Base-by-base conservation (phyloP, 2,888 invertebrate species). In the Apomyelois bistriatella region DNA sequence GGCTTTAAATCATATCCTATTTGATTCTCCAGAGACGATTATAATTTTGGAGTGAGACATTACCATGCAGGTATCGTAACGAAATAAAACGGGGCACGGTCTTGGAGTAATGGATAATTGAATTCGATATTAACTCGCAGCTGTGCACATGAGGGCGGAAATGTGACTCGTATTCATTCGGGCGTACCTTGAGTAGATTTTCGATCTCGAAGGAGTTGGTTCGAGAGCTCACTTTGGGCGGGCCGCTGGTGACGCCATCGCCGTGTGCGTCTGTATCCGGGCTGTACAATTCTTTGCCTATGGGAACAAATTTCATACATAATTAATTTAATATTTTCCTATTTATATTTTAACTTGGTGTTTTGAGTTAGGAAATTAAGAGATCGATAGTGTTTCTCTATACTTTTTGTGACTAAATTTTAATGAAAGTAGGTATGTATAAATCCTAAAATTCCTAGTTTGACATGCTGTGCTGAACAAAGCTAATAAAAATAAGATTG, bases 121-220 rank as follows among this genome's bases (percentile, higher is more conserved):
- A 74, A 78, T 76, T 58, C 61, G 70, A 65, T 72, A 72, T 76
- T 71, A 72, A 64, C 64, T 70, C 69, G 63, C 65, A 70, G 66
- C 64, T 64, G 71, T 67, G 68, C 65, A 63, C 66, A 65, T 65
- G 61, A 67, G 65, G 61, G 62, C 60, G 57, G 61, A 59, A 66
- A 71, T 65, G 54, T 67, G 61, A 59, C 66, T 61, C 64, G 59
- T 65, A 59, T 62, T 61, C 5, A 15, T 16, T n/a, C 22, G 12
- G 51, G 46, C 37, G 51, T 74, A 92, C 93, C 94, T 98, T 98
- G 63, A 98, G 92, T 72, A 98, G 93, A 88, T 97, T 97, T 90
- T 98, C 98, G 72, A 98, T 98, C 91, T 98, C 98, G 82, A 97
- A 97, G 54, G 97, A 97, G 87, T 97, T 97, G 58, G 97, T 95